Evolutionary conservation across 2,113 vertebrate species (phyloP), one percentile per base, ranked within the genome.

Genomic region (Tychaedon coryphoeus): DNA sequence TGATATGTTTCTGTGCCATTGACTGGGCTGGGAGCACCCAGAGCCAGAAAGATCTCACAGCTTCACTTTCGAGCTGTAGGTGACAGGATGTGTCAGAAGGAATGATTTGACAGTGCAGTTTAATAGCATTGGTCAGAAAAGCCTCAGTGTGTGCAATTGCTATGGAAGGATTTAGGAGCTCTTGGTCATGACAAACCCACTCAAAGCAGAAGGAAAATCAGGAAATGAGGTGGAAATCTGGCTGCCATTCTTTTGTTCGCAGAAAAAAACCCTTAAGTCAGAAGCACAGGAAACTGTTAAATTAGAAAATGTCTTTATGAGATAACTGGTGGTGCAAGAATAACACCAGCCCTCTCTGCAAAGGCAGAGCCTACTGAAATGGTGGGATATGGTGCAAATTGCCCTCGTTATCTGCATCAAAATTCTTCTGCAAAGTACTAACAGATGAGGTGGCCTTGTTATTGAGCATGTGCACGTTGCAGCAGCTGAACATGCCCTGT

Each of bases 231-330:
- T 76, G 81, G 83, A 93, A 94, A 48, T 57, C 94, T 88, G 83
- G 54, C 71, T 90, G 86, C 86, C 50, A 43, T 85, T 90, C 78
- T 26, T 93, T 78, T 47, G 16, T 76, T 94, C 53, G 8, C 64
- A 83, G 82, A 85, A 95, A 77, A 74, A 88, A 69, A 31, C 12
- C 50, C 61, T 1, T 71, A 87, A 90, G 74, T 95, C 86, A 94
- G 64, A 82, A 92, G 85, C 60, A 69, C 54, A 85, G 94, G 95
- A 97, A 96, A 45, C 92, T 77, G 75, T 94, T 94, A 88, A 96
- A 96, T 97, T 95, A 92, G 90, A 95, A 95, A 96, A 92, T 82
- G 58, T 86, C 93, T 95, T 95, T 96, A 87, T 96, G 94, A 96
- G 95, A 96, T 94, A 96, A 94, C 81, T 92, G 62, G 90, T 88